Percentiles rank a stretch among this genome's conserved stretches.
Conservation (phyloP, 2,797 vertebrate genomes). For the Trachops cirrhosus region DNA sequence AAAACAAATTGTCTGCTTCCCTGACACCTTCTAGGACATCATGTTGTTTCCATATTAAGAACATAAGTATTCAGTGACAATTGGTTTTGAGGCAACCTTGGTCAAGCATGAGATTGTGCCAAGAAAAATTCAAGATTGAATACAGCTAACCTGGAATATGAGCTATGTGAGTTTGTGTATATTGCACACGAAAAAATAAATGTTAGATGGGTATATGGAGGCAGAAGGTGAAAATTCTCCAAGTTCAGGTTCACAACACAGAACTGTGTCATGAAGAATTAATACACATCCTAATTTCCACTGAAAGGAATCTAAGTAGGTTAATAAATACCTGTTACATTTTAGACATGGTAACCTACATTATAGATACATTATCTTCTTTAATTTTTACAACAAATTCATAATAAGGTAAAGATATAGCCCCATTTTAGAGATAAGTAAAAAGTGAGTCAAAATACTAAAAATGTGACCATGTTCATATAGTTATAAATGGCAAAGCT, state of each 20-base stretch:
- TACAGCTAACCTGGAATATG: background rate
- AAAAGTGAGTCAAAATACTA: background rate
- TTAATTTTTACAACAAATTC: background rate
- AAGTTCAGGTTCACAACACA: background rate
- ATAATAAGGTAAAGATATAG: background rate
- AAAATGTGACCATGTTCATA: background rate
- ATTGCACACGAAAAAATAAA: background rate
- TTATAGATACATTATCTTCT: background rate
- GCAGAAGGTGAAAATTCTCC: background rate
- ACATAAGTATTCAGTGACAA: background rate
- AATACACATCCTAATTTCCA: background rate
- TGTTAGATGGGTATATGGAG: background rate
- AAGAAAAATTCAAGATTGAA: background rate
- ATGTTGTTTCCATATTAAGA: background rate
- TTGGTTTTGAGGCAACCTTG: background rate
- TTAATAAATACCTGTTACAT: background rate
- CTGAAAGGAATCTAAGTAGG: background rate
- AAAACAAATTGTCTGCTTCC: background rate
- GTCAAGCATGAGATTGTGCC: background rate
- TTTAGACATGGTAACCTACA: background rate
- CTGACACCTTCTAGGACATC: background rate
- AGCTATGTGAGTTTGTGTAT: background rate
- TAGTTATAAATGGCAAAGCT: background rate
- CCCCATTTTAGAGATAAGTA: background rate
- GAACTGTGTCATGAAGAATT: background rate